These are phyloP conservation scores for Tinea semifulvella DNA, from an alignment of 2,888 invertebrate genomes.

Conservation along the genomic window DNA sequence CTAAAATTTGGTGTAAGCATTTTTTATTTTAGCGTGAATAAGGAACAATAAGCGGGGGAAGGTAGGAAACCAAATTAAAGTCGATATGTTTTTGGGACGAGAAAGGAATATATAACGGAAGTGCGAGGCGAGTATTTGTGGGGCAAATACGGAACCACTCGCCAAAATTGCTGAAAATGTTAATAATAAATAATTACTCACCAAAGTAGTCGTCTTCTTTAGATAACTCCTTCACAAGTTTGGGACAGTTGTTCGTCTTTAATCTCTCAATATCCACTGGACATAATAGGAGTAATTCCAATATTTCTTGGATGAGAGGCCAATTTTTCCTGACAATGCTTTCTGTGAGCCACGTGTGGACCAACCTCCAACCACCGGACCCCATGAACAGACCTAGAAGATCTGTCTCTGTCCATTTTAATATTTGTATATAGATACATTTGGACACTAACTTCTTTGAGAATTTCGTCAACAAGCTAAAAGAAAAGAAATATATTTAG, in stretches of 20 bases:
- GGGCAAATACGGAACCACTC: no score
- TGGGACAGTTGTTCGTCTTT: constrained; percentile 91
- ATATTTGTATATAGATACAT: constrained; percentile 93
- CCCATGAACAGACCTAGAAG: constrained; percentile 89
- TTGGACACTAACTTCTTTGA: constrained; percentile 95
- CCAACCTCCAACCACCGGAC: constrained; percentile 90
- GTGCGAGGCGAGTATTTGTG: no score
- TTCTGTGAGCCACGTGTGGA: constrained; percentile 91
- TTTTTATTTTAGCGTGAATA: no score
- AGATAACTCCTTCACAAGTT: constrained; percentile 87
- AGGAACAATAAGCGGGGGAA: no score
- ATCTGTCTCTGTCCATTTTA: constrained; percentile 85
- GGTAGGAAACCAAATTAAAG: no score
- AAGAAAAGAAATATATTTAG: constrained; percentile 37
- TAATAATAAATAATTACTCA: constrained; percentile 60
- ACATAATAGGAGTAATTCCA: constrained; percentile 84
- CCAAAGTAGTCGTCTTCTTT: constrained; percentile 84
- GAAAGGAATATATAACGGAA: no score
- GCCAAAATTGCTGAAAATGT: no score
- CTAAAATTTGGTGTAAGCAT: no score
- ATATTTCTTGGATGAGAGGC: constrained; percentile 86
- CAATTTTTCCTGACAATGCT: constrained; percentile 85
- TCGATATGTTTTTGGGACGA: no score
- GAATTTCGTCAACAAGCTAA: constrained; percentile 93
- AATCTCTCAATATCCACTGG: constrained; percentile 92